These are phyloP conservation scores for Beaufortia kweichowensis DNA, from an alignment of 2,113 vertebrate species.

Conservation along the genomic window DNA sequence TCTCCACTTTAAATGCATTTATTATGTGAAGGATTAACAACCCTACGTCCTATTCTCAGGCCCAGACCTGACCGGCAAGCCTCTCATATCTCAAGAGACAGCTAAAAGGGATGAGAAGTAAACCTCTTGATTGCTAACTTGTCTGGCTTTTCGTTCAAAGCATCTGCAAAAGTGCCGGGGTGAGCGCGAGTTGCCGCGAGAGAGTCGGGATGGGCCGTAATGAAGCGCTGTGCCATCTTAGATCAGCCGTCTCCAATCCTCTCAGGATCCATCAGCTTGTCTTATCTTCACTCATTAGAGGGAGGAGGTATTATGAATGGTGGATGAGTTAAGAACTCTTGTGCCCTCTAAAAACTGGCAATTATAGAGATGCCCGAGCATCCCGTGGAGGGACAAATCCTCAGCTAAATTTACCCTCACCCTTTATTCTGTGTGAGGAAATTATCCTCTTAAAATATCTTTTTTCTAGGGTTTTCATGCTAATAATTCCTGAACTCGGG, in stretches of 20 bases:
- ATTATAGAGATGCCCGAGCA: constrained; percentile 16
- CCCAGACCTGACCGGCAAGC: not conserved
- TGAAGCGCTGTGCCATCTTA: constrained; percentile 20
- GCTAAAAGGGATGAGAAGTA: constrained; percentile 34
- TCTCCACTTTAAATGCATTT: not conserved
- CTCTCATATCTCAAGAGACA: constrained; percentile 23
- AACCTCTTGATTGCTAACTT: constrained; percentile 47
- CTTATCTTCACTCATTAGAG: constrained; percentile 55
- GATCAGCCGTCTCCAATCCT: constrained; percentile 27
- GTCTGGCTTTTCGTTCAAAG: constrained; percentile 45
- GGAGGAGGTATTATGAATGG: constrained; percentile 33
- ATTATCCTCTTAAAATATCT: not conserved
- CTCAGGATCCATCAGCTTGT: constrained; percentile 48
- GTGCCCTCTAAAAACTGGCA: constrained; percentile 49
- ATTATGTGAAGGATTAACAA: constrained; percentile 30
- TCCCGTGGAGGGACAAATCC: constrained; percentile 10
- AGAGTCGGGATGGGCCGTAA: constrained; percentile 10
- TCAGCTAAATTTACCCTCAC: constrained; percentile 17
- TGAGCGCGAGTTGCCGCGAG: not conserved
- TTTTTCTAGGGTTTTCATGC: not conserved
- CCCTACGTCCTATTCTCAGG: not conserved
- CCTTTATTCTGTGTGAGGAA: constrained; percentile 4
- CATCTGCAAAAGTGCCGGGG: constrained; percentile 4
- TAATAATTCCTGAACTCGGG: constrained; percentile 24
- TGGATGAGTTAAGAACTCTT: constrained; percentile 33